Evolutionary conservation across 92 coral and sea anemone genomes (phyloP).

Genomic region (Zoanthus gigantus): DNA sequence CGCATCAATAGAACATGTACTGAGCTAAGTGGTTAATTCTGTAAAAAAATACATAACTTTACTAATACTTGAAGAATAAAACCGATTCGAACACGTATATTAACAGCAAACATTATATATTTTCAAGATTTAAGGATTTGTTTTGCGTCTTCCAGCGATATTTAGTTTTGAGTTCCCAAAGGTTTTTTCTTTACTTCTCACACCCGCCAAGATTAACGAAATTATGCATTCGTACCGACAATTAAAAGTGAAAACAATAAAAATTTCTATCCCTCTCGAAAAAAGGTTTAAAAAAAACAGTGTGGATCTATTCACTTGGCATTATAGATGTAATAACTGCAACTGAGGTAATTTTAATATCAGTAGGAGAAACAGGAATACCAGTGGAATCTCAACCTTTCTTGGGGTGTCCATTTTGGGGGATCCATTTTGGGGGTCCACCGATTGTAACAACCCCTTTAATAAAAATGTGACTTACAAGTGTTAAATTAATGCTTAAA

Average conservation of each 20-base stretch:
- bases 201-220: conserved; percentile 51
- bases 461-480: too few species aligned
- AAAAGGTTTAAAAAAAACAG: too few species aligned
- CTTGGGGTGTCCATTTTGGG: too few species aligned
- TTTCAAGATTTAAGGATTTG: conserved; percentile 50
- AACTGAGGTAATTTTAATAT: too few species aligned
- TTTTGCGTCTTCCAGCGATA: conserved; percentile 54
- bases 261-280: too few species aligned
- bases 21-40: conserved; percentile 17
- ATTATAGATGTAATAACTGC: too few species aligned
- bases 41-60: conserved; percentile 30
- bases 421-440: too few species aligned
- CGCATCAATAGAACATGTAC: conserved; percentile 4
- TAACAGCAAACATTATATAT: conserved; percentile 47
- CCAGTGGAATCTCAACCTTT: too few species aligned
- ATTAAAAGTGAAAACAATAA: not conserved
- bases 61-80: conserved; percentile 36
- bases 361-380: too few species aligned
- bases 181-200: conserved; percentile 37
- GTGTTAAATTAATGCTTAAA: too few species aligned
- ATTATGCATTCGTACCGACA: conserved; percentile 40
- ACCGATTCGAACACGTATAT: conserved; percentile 39
- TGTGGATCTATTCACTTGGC: too few species aligned
- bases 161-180: conserved; percentile 28
- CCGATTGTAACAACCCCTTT: too few species aligned